Conservation (phyloP, 2,113 vertebrate genomes). For the Hirundichthys speculiger region DNA sequence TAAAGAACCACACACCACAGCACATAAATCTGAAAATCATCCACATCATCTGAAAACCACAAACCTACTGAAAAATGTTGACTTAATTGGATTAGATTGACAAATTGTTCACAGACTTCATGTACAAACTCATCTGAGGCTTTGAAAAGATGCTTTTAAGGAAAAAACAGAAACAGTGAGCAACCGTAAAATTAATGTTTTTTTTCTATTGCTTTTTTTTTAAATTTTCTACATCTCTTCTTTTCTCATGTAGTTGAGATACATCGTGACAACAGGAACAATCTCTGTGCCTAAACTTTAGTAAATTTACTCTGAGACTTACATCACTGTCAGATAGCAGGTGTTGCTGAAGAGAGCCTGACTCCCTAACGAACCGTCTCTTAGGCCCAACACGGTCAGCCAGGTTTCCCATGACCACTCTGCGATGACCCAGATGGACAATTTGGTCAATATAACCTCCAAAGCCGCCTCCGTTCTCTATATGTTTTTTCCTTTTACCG, state of each 20-base stretch:
- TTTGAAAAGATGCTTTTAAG: not conserved
- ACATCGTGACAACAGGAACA: not conserved
- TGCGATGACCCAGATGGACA: conserved; percentile 44
- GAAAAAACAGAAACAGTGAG: too few relatives aligned
- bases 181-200: too few relatives aligned
- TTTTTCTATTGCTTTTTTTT: not conserved
- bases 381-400: conserved; percentile 71
- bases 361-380: conserved; percentile 64
- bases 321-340: conserved; percentile 77
- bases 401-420: conserved; percentile 77
- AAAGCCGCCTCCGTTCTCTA: conserved; percentile 9
- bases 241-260: not conserved
- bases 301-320: conserved; percentile 60
- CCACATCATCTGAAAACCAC: not conserved
- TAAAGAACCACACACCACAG: not conserved
- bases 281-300: too few relatives aligned
- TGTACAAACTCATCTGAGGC: too few relatives aligned
- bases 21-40: not conserved
- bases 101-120: too few relatives aligned
- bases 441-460: conserved; percentile 21
- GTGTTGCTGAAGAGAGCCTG: conserved; percentile 73
- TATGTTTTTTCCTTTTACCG: conserved; percentile 45
- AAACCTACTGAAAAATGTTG: not conserved
- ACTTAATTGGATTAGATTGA: too few relatives aligned
- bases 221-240: not conserved